A percentile compares a stretch with the other conserved stretches of the same genome.
Evolutionary conservation across 64 coral and sea anemone species (phyloP).

Genomic region (Stichodactyla helianthus): DNA sequence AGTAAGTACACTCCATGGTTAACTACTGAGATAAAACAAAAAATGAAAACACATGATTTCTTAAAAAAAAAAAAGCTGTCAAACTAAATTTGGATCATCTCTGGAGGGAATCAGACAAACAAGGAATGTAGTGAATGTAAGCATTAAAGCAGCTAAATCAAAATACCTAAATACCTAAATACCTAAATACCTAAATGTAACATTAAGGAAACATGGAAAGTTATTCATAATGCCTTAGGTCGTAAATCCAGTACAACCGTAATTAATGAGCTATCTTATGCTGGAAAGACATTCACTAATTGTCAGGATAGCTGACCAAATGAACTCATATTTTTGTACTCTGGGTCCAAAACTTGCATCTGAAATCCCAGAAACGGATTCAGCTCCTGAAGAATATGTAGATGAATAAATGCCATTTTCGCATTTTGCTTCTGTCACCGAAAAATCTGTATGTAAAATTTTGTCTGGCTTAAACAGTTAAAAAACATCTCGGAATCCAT

Average conservation of each 20-base stretch:
- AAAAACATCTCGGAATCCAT: no score
- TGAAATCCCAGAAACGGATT: no score
- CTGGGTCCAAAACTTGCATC: slow-evolving; percentile 12
- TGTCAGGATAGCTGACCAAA: slow-evolving; percentile 12
- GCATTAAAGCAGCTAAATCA: slow-evolving; percentile 58
- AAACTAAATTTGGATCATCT: slow-evolving; percentile 19
- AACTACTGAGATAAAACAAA: slow-evolving; percentile 25
- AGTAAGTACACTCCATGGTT: slow-evolving; percentile 57
- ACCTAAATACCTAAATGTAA: slow-evolving; percentile 33
- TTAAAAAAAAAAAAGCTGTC: slow-evolving; percentile 40
- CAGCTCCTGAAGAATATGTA: no score
- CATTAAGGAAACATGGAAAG: slow-evolving; percentile 35
- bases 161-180: slow-evolving; percentile 58
- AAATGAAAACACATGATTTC: slow-evolving; percentile 57
- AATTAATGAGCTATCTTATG: neutral
- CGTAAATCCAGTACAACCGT: slow-evolving; percentile 13
- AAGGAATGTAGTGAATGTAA: slow-evolving; percentile 55
- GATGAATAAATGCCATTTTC: no score
- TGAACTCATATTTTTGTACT: slow-evolving; percentile 31
- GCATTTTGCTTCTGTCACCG: no score
- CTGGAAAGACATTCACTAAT: neutral
- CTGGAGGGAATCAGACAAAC: slow-evolving; percentile 50
- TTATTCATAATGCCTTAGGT: slow-evolving; percentile 6
- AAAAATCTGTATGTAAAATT: no score
- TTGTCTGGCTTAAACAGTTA: no score